A percentile compares a stretch with the other conserved stretches of the same genome.
These are phyloP conservation scores for Pseudomugil tenellus DNA, from an alignment of 2,797 vertebrate genomes.

Conservation along the genomic window DNA sequence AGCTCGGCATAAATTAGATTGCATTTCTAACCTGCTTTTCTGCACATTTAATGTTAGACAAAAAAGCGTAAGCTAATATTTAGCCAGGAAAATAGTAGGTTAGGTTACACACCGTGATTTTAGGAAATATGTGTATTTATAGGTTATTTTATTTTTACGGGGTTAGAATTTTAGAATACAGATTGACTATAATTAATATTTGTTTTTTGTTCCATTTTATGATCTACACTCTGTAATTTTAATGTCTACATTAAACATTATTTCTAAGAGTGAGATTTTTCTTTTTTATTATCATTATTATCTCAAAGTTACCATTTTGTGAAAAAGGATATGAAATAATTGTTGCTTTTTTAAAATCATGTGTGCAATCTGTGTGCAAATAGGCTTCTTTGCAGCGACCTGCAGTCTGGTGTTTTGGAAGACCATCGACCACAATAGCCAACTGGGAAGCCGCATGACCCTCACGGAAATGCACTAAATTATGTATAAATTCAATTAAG, in stretches of 20 bases:
- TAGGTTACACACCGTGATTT: not conserved
- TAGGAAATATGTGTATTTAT: not conserved
- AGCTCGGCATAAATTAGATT: not conserved
- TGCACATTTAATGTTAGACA: not conserved
- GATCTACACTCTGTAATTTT: not conserved
- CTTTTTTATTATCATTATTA: not conserved
- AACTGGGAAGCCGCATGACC: conserved; percentile 56
- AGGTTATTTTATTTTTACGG: too few species aligned
- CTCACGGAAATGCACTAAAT: conserved; percentile 54
- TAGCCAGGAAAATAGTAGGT: not conserved
- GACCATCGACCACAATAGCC: conserved; percentile 46
- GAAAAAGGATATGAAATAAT: not conserved
- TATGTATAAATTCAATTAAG: conserved; percentile 64
- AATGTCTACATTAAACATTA: too few species aligned
- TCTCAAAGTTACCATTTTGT: not conserved
- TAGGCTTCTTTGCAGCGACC: conserved; percentile 29
- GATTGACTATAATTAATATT: too few species aligned
- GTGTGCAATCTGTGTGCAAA: conserved; percentile 19
- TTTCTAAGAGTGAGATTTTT: not conserved
- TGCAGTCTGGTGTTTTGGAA: conserved; percentile 49
- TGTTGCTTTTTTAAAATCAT: not conserved
- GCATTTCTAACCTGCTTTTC: not conserved
- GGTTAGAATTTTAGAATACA: too few species aligned
- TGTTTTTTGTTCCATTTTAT: not conserved
- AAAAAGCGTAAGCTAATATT: not conserved